phyloP scores from a whole-genome alignment of 2,888 invertebrate species.

The Trichacis sp. region DNA sequence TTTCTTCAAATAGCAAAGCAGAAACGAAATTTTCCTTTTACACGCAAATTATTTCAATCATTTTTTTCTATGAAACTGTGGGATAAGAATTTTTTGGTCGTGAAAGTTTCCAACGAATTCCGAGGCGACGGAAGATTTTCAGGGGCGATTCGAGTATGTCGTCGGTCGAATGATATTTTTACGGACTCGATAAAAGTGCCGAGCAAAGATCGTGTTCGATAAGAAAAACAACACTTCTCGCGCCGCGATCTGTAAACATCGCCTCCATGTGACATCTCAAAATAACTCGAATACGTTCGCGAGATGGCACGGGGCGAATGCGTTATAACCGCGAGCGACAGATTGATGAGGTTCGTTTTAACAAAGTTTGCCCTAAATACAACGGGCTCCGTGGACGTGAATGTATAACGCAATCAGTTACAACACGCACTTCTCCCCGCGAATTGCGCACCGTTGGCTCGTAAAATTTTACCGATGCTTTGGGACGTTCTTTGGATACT shows the following conservation, averaged over 20 bases:
- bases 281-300: conserved; percentile 21
- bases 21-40: too few species aligned
- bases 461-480: not conserved
- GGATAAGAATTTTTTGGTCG: too few species aligned
- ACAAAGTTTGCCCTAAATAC: conserved; percentile 16
- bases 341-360: conserved; percentile 20
- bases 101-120: too few species aligned
- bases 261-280: conserved; percentile 30
- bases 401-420: conserved; percentile 2
- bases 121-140: too few species aligned
- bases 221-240: conserved; percentile 31
- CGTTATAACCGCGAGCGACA: conserved; percentile 13
- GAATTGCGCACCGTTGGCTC: not conserved
- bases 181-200: too few species aligned
- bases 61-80: too few species aligned
- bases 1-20: too few species aligned
- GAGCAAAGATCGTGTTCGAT: conserved; percentile 11
- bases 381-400: not conserved
- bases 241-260: conserved; percentile 35
- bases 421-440: not conserved
- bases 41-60: too few species aligned
- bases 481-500: too few species aligned
- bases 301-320: conserved; percentile 1
- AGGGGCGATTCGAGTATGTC: too few species aligned
- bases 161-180: too few species aligned